Conservation (phyloP, 1,140 invertebrate species). For the Brachionus calyciflorus region DNA sequence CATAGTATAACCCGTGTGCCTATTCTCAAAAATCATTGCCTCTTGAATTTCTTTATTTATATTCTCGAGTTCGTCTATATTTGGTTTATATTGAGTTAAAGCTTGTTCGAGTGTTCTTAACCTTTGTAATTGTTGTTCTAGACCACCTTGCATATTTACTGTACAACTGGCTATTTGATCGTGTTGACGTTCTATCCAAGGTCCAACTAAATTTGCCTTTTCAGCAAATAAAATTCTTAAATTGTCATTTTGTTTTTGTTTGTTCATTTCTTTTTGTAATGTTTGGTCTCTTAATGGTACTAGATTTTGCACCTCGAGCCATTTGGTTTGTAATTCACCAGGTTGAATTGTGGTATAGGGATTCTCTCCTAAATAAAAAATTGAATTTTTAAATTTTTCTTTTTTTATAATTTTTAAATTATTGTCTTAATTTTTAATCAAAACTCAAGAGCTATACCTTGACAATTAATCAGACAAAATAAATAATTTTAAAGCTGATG, state of each 20-base stretch:
- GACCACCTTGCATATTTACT: slow-evolving; percentile 72
- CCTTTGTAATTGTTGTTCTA: slow-evolving; percentile 90
- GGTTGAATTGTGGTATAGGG: slow-evolving; percentile 41
- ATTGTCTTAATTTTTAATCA: no score
- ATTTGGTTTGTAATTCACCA: slow-evolving; percentile 89
- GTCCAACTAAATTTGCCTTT: slow-evolving; percentile 92
- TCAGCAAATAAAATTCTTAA: slow-evolving; percentile 93
- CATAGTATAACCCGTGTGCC: slow-evolving; percentile 99
- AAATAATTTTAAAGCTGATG: no score
- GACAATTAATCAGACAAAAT: no score
- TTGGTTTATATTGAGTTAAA: slow-evolving; percentile 88
- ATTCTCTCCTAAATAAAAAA: slow-evolving; percentile 10
- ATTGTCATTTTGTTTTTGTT: slow-evolving; percentile 94
- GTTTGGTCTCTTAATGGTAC: slow-evolving; percentile 92
- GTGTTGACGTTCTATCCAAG: slow-evolving; percentile 97
- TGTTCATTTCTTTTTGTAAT: slow-evolving; percentile 85
- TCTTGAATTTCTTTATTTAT: slow-evolving; percentile 88
- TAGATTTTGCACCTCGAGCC: slow-evolving; percentile 88
- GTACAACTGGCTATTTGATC: slow-evolving; percentile 77
- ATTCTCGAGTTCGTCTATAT: slow-evolving; percentile 96
- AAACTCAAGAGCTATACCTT: no score
- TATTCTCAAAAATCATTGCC: slow-evolving; percentile 98
- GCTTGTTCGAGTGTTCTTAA: slow-evolving; percentile 90
- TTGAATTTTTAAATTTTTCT: no score
- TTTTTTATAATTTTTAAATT: no score